Base-by-base conservation (phyloP, 2,113 vertebrate species). In the Ctenodactylus gundi region DNA sequence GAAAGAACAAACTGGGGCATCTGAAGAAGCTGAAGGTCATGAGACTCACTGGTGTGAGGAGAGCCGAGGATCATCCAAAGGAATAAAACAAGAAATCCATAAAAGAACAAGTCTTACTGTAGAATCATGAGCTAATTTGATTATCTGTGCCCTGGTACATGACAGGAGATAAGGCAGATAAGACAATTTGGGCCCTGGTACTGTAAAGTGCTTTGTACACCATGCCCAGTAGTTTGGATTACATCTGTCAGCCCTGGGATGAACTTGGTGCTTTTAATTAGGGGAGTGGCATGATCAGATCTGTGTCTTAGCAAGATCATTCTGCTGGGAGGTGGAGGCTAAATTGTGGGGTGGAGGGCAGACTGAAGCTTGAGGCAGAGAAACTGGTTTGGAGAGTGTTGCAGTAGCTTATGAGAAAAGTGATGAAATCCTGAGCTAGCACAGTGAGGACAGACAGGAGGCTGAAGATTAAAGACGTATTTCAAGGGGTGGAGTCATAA, bases 341-440 rank as follows among this genome's bases (percentile, higher is more conserved):
- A 96, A 96, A 96, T 78, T 95, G 84, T 36, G 60, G 94, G 87
- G 86, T 96, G 76, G 87, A 87, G 70, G 36, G 85, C 72, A 94
- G 67, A 51, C 76, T 78, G 51, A 76, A 85, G 87, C 87, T 95
- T 31, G 57, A 97, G 92, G 90, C 81, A 68, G 84, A 85, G 64
- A 95, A 97, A 97, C 97, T 94, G 89, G 95, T 96, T 97, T 95
- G 93, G 57, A 94, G 60, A 95, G 57, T 96, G 87, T 77, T 92
- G 84, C 72, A 87, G 87, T 31, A 87, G 51, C 31, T 85, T 84
- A 84, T 80, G 62, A 93, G 76, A 94, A 93, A 51, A 83, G 86
- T 65, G 62, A 94, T 80, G 96, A 85, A 96, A 95, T 86, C 92
- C 57, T 41, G 57, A 68, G 55, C 11, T 21, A 87, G 49, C 62